Percentiles rank a stretch among this genome's conserved stretches.
Evolutionary conservation across 1,140 invertebrate genomes (phyloP).

Genomic region (Asobara japonica): DNA sequence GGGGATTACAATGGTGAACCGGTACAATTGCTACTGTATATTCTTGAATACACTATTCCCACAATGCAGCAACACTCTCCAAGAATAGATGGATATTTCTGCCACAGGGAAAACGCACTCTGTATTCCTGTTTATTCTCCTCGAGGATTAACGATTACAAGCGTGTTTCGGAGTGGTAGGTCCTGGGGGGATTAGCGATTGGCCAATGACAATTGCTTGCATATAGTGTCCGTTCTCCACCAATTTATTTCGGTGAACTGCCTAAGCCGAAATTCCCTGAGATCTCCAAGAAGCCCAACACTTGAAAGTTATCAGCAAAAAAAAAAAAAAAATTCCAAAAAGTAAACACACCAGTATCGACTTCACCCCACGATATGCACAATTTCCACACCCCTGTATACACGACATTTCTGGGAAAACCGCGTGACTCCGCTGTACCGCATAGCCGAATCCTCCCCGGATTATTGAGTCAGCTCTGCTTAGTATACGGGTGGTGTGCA

Average conservation of each 20-base stretch:
- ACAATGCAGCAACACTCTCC: background rate
- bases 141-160: constrained; percentile 8
- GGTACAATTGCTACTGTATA: constrained; percentile 8
- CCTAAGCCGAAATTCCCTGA: too few relatives aligned
- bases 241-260: background rate
- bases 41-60: background rate
- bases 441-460: constrained; percentile 1
- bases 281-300: too few relatives aligned
- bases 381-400: background rate
- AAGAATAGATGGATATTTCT: background rate
- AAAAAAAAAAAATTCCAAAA: too few relatives aligned
- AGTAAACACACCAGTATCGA: too few relatives aligned
- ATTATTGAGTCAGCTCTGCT: background rate
- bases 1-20: background rate
- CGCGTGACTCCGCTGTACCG: background rate
- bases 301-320: too few relatives aligned
- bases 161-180: background rate
- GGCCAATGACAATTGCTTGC: background rate
- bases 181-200: background rate
- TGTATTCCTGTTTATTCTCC: background rate
- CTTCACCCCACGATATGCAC: background rate
- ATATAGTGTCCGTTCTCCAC: background rate
- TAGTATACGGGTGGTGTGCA: background rate
- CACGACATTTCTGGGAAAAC: background rate
- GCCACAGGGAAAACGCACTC: background rate